phyloP scores from a whole-genome alignment of 2,113 vertebrate species.

The Pagrus major region DNA sequence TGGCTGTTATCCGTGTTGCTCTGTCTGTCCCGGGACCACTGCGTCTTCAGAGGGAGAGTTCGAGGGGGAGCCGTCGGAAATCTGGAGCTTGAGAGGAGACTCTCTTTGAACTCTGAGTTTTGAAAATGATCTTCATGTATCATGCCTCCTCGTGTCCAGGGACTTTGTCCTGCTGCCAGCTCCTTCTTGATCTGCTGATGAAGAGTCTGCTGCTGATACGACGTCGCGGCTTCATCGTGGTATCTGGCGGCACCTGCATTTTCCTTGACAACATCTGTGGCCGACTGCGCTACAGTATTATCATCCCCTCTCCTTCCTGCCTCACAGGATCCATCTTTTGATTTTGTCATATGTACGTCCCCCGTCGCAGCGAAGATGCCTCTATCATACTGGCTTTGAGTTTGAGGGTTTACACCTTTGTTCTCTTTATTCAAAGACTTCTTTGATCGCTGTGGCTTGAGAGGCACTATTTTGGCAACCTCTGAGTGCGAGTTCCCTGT shows the following conservation, averaged over 20 bases:
- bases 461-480: conserved; percentile 80
- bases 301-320: conserved; percentile 48
- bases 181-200: conserved; percentile 42
- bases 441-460: conserved; percentile 86
- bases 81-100: conserved; percentile 48
- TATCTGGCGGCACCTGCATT: conserved; percentile 16
- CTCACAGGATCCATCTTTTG: conserved; percentile 46
- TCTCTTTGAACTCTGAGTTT: conserved; percentile 64
- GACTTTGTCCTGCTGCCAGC: conserved; percentile 26
- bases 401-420: conserved; percentile 63
- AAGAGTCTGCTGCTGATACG: conserved; percentile 40
- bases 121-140: conserved; percentile 41
- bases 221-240: neutral
- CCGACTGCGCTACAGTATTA: conserved; percentile 8
- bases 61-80: conserved; percentile 74
- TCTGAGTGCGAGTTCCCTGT: conserved; percentile 64
- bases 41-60: conserved; percentile 80
- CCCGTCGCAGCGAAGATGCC: conserved; percentile 23
- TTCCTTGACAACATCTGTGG: conserved; percentile 36
- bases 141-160: conserved; percentile 33
- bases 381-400: conserved; percentile 49
- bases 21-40: conserved; percentile 80
- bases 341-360: conserved; percentile 51
- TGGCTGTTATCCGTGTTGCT: conserved; percentile 79
- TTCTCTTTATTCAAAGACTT: conserved; percentile 80